These are phyloP conservation scores for Drosophila quinaria DNA, from an alignment of 2,888 invertebrate species.

Conservation along the genomic window DNA sequence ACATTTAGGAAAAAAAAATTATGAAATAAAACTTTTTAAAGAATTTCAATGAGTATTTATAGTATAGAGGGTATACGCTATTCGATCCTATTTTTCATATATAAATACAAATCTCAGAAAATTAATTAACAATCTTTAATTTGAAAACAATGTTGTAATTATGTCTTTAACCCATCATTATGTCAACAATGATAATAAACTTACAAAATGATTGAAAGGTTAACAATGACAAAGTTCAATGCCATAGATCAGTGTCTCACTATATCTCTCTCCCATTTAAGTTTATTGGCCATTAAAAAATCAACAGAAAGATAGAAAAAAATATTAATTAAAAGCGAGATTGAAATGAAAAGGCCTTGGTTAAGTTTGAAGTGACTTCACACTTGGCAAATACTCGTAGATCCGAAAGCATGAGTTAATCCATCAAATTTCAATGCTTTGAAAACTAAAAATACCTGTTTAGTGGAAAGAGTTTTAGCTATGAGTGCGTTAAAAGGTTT, in stretches of 20 bases:
- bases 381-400: slow-evolving; percentile 12
- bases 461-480: neutral
- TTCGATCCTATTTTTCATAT: neutral
- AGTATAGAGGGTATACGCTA: neutral
- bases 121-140: slow-evolving; percentile 8
- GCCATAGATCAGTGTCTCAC: slow-evolving; percentile 39
- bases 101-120: neutral
- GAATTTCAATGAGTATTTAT: no score
- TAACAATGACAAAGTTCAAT: slow-evolving; percentile 48
- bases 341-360: slow-evolving; percentile 38
- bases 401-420: slow-evolving; percentile 25
- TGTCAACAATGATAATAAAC: slow-evolving; percentile 22
- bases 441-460: neutral
- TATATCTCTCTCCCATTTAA: slow-evolving; percentile 1
- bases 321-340: slow-evolving; percentile 34
- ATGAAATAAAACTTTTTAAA: no score
- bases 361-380: slow-evolving; percentile 36
- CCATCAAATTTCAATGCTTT: slow-evolving; percentile 8
- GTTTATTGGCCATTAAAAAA: slow-evolving; percentile 30
- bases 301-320: slow-evolving; percentile 25
- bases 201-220: slow-evolving; percentile 39
- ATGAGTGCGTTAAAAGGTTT: neutral
- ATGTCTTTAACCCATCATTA: slow-evolving; percentile 15
- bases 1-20: no score
- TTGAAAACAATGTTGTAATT: slow-evolving; percentile 9